A percentile compares a stretch with the other conserved stretches of the same genome.
These are phyloP conservation scores for Xerus rutilus DNA, from an alignment of 2,797 vertebrate genomes.

Conservation along the genomic window DNA sequence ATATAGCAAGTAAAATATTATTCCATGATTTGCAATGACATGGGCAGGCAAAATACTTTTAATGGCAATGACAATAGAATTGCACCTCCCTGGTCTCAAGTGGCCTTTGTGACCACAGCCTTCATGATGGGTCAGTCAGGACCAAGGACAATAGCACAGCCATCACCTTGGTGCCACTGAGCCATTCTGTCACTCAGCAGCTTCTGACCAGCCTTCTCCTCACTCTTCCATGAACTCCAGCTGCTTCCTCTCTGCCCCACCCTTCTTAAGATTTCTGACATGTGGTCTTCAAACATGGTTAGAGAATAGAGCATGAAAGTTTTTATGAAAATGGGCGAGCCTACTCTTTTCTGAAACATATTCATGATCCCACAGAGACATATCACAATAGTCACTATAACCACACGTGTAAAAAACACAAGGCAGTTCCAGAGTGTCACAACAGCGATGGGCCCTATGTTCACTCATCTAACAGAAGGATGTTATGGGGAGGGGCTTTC, in stretches of 20 bases:
- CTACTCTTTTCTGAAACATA: neutral
- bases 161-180: neutral
- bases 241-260: neutral
- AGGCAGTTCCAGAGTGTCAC: neutral
- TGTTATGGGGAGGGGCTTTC: neutral
- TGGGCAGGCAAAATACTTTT: neutral
- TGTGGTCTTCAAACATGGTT: neutral
- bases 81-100: neutral
- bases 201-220: neutral
- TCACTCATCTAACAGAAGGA: neutral
- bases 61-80: neutral
- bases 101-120: neutral
- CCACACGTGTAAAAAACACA: neutral
- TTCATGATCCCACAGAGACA: neutral
- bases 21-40: neutral
- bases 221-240: neutral
- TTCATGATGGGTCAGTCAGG: neutral
- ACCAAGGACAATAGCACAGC: neutral
- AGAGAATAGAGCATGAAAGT: neutral
- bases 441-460: rapidly evolving
- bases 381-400: neutral
- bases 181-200: neutral
- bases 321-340: neutral
- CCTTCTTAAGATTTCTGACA: neutral
- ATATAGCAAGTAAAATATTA: neutral